Percentiles rank a stretch among this genome's conserved stretches.
phyloP scores from a whole-genome alignment of 2,113 vertebrate genomes.

The Chelonoidis abingdonii region DNA sequence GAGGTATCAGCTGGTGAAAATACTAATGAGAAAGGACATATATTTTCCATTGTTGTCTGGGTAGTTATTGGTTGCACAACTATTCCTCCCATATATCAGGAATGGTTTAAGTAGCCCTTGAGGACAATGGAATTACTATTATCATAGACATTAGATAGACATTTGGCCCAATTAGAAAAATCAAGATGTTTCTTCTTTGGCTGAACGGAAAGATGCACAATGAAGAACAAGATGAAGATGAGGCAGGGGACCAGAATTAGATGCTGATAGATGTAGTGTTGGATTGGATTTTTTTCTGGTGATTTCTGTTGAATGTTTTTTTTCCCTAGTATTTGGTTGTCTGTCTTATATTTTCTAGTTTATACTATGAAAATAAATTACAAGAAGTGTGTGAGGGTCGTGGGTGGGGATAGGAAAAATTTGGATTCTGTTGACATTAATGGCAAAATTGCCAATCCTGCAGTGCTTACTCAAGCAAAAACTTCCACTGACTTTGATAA shows the following conservation, averaged over 20 bases:
- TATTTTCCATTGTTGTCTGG: neutral
- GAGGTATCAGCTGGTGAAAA: neutral
- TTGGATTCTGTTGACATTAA: neutral
- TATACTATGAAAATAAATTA: neutral
- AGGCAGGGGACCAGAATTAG: too few species aligned
- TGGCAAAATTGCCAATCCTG: neutral
- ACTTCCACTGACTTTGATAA: too few species aligned
- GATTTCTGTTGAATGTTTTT: neutral
- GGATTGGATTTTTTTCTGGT: neutral
- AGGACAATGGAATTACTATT: neutral
- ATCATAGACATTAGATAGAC: neutral
- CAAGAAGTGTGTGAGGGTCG: neutral
- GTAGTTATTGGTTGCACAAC: neutral
- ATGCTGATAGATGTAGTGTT: neutral
- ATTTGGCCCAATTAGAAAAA: neutral
- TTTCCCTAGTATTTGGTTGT: neutral
- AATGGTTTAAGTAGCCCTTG: neutral
- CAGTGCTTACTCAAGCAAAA: neutral
- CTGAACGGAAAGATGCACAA: too few species aligned
- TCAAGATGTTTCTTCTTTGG: neutral
- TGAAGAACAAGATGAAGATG: too few species aligned
- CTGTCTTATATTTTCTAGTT: neutral
- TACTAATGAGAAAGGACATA: neutral
- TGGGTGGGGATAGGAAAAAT: neutral
- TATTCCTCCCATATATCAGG: neutral